Evolutionary conservation across 2,797 vertebrate genomes (phyloP).

Genomic region (Numenius phaeopus): DNA sequence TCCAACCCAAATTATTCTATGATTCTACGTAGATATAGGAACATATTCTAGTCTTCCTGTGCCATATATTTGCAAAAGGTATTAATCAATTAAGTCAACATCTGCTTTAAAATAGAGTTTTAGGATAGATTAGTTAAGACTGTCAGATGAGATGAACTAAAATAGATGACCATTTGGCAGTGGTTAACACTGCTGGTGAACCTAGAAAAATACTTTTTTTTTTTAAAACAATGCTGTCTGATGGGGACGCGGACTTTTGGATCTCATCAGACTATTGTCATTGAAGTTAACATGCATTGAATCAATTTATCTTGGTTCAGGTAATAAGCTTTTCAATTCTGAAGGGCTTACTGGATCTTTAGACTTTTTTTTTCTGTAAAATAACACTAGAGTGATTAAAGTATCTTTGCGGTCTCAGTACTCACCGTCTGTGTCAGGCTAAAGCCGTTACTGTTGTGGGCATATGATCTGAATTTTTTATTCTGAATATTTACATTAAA

Average conservation of each 20-base stretch:
- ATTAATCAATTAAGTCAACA: background rate
- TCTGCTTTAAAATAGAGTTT: background rate
- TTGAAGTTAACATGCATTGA: background rate
- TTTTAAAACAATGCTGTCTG: background rate
- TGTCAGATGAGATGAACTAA: background rate
- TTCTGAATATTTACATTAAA: background rate
- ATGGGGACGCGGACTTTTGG: background rate
- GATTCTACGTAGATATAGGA: background rate
- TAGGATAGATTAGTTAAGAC: background rate
- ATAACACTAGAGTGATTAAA: background rate
- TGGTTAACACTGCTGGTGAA: background rate
- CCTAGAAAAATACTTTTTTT: background rate
- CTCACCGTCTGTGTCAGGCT: background rate
- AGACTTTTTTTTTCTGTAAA: background rate
- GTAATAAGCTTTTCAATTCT: background rate
- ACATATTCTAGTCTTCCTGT: background rate
- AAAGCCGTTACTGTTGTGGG: background rate
- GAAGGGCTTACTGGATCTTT: background rate
- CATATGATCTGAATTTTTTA: background rate
- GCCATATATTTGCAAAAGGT: background rate
- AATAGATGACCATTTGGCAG: background rate
- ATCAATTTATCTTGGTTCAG: background rate
- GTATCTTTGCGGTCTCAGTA: background rate
- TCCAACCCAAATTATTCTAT: background rate
- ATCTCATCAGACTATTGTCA: background rate